A percentile compares a stretch with the other conserved stretches of the same genome.
These are phyloP conservation scores for Gallinago undulata DNA, from an alignment of 2,113 vertebrate species.

Conservation along the genomic window DNA sequence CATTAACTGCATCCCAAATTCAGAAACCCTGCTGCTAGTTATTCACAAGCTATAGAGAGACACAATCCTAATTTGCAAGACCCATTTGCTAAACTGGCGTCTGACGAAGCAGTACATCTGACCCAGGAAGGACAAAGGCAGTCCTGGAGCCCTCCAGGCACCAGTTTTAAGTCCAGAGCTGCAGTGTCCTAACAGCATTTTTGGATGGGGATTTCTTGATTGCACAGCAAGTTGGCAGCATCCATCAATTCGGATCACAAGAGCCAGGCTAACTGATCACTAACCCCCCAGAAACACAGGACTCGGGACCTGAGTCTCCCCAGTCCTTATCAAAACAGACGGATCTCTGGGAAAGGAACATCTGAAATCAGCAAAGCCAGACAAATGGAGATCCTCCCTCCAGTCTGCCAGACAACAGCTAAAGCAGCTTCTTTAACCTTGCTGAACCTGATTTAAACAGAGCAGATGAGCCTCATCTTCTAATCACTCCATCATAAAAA, in stretches of 20 bases:
- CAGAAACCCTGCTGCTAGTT: neutral
- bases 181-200: neutral
- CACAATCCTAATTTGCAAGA: neutral
- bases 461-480: neutral
- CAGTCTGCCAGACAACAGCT: neutral
- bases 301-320: neutral
- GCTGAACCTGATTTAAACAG: conserved; percentile 29
- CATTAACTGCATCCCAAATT: neutral
- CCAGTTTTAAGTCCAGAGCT: neutral
- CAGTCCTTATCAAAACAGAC: neutral
- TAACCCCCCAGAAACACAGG: neutral
- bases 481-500: neutral
- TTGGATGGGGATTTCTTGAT: neutral
- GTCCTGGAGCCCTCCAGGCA: neutral
- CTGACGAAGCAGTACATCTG: neutral
- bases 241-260: neutral
- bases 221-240: neutral
- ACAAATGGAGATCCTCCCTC: neutral
- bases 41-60: neutral
- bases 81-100: neutral
- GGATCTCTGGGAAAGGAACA: neutral
- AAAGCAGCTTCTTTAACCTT: neutral
- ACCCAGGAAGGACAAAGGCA: neutral
- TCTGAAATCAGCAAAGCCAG: neutral
- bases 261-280: neutral